Conservation (phyloP, 2,113 vertebrate genomes). For the Mixornis gularis region DNA sequence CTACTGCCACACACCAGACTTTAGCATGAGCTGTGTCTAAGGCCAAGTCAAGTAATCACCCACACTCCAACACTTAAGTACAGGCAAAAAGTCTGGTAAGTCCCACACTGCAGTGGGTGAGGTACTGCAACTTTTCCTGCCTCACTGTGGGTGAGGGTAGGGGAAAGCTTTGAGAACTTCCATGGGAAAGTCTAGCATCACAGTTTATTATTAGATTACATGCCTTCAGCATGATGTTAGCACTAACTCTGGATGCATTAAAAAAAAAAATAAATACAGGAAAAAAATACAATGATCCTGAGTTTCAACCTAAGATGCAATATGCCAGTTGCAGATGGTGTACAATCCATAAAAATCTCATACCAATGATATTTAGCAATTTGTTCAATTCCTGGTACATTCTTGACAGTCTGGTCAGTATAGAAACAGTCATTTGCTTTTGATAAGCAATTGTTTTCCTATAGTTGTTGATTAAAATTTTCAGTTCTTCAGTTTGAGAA, state of each 20-base stretch:
- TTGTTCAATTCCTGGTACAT: neutral
- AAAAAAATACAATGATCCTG: neutral
- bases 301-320: neutral
- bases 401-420: neutral
- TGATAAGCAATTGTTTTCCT: neutral
- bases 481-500: neutral
- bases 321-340: neutral
- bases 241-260: neutral
- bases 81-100: neutral
- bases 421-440: neutral
- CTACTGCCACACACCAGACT: neutral
- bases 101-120: neutral
- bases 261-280: neutral
- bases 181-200: neutral
- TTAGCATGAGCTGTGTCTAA: neutral
- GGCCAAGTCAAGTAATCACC: neutral
- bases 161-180: neutral
- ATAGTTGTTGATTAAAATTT: neutral
- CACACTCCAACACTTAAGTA: neutral
- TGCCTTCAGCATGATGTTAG: neutral
- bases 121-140: neutral
- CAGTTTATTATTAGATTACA: neutral
- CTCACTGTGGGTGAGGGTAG: neutral
- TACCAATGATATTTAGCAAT: neutral
- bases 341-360: neutral